Conservation (phyloP, 2,113 vertebrate species). For the Callocephalon fimbriatum region DNA sequence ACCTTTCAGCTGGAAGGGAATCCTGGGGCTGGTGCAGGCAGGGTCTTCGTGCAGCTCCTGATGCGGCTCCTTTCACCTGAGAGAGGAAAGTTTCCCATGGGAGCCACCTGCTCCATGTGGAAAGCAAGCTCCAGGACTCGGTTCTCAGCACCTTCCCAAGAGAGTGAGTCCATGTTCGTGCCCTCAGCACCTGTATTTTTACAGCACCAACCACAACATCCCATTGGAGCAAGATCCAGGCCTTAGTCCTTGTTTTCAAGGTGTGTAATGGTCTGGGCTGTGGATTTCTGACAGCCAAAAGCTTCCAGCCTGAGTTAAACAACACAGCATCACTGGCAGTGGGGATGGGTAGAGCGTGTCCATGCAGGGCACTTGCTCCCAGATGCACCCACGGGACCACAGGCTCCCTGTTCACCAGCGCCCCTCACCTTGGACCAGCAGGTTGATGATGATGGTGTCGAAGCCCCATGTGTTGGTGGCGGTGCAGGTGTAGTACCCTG, state of each 20-base stretch:
- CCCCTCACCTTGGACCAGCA: constrained; percentile 92
- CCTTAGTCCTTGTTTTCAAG: background rate
- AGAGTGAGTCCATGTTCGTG: background rate
- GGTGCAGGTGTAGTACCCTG: constrained; percentile 96
- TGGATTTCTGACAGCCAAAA: background rate
- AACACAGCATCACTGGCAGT: accelerated
- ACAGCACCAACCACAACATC: background rate
- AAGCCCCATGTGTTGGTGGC: constrained; percentile 98
- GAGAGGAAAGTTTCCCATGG: background rate
- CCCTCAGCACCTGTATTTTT: background rate
- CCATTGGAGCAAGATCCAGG: background rate
- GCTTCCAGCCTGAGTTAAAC: background rate
- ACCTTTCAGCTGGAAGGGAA: background rate
- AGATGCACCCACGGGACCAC: accelerated
- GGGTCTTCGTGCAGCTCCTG: background rate
- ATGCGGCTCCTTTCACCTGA: background rate
- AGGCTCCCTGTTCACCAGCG: accelerated
- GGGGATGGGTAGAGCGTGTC: accelerated
- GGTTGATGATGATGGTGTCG: constrained; percentile 97
- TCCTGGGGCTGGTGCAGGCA: too few species aligned
- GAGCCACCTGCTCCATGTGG: background rate
- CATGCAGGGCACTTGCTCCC: accelerated
- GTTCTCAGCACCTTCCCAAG: background rate
- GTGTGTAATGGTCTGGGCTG: background rate
- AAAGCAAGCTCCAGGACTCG: background rate